Evolutionary conservation across 2,113 vertebrate genomes (phyloP).

Genomic region (Camelus bactrianus): DNA sequence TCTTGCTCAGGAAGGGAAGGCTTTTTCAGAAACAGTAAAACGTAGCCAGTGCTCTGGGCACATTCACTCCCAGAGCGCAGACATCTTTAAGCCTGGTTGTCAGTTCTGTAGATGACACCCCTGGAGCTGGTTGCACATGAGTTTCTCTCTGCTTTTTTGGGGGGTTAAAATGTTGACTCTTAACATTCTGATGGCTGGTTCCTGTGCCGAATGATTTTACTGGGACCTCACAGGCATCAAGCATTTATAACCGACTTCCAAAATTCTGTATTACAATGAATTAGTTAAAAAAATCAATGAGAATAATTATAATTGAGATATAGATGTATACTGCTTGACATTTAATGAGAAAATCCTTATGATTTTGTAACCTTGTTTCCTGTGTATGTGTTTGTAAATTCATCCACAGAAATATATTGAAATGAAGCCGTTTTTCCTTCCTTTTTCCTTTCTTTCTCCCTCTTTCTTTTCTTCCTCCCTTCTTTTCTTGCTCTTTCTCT

Average conservation of each 20-base stretch:
- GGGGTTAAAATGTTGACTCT: neutral
- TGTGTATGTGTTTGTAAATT: neutral
- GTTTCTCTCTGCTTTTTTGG: neutral
- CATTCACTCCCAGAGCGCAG: neutral
- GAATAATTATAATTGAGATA: neutral
- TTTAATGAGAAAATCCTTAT: neutral
- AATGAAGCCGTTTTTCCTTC: neutral
- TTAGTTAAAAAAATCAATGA: neutral
- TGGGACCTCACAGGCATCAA: neutral
- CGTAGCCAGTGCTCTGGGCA: neutral
- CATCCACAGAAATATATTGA: neutral
- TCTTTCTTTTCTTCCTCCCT: neutral
- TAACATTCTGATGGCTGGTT: neutral
- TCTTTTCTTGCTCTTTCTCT: neutral
- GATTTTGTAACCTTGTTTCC: neutral
- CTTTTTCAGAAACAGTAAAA: conserved; percentile 42
- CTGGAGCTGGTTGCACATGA: neutral
- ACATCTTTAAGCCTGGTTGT: neutral
- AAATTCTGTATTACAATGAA: neutral
- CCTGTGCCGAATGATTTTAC: rapidly evolving
- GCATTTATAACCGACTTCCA: neutral
- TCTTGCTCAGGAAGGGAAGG: neutral
- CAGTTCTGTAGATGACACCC: neutral
- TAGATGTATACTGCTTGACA: neutral
- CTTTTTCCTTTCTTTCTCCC: neutral